Percentiles rank a stretch among this genome's conserved stretches.
Conservation (phyloP, 2,113 vertebrate species). For the Grus americana region DNA sequence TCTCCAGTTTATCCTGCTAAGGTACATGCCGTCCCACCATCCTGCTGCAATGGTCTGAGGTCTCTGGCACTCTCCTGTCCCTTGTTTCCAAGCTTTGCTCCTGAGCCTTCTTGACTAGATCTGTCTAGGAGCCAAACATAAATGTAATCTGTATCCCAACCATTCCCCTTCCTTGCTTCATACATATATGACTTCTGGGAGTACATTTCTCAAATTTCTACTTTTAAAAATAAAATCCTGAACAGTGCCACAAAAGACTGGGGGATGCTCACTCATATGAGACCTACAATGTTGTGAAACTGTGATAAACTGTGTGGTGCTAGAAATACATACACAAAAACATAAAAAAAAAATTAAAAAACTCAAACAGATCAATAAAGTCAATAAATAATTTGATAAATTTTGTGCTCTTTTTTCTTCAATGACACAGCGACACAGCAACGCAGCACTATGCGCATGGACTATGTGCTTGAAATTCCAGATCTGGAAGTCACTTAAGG, state of each 20-base stretch:
- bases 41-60: background rate
- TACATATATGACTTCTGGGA: background rate
- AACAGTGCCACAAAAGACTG: background rate
- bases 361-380: background rate
- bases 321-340: background rate
- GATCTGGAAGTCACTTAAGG: background rate
- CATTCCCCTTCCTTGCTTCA: background rate
- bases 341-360: background rate
- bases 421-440: background rate
- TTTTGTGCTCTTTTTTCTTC: background rate
- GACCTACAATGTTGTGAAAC: background rate
- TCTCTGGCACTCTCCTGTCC: background rate
- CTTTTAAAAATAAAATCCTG: background rate
- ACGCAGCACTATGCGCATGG: background rate
- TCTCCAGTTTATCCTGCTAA: background rate
- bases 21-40: background rate
- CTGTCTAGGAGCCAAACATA: background rate
- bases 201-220: background rate
- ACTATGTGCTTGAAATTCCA: background rate
- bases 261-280: accelerated
- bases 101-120: background rate
- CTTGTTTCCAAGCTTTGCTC: background rate
- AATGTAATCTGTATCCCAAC: background rate
- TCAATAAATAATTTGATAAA: background rate
- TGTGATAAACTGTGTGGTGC: background rate